Evolutionary conservation across 2,888 invertebrate genomes (phyloP), one percentile per base, ranked within the genome.

Genomic region (Drosophila sordidapex): DNA sequence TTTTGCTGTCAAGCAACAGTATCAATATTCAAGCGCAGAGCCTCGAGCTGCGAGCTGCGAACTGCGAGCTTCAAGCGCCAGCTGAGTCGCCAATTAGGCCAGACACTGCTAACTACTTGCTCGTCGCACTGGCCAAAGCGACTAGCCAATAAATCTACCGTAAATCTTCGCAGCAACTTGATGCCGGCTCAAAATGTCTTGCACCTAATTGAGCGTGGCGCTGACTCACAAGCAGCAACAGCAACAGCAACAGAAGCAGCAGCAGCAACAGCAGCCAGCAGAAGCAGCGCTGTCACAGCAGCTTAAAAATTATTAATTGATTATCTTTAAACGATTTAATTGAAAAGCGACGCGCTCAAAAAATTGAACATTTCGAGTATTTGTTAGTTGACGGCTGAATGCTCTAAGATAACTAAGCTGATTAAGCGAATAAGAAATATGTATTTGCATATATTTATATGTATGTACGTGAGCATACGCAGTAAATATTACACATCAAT

Each of bases 291-390:
- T 83, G 82, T 84, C 87, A 81, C 69, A 80, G 75, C 64, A 77
- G 82, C 87, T 89, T 83, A 74, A 83, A 89, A 81, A 76, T 82
- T 90, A 87, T 87, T 87, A 90, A 87, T 87, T 90, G 90, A 87
- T 86, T 86, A 86, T 85, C 88, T 90, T 64, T 88, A 85, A 85
- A 88, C 88, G 89, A 85, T 85, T 85, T 90, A 85, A 85, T 85
- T 85, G 85, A 90, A 85, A 85, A 74, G 52, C 60, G 49, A 40
- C 35, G 60, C 46, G 29, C 60, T 53, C 53, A 40, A 48, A 40
- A 31, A 53, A 15, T 27, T 54, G n/a, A 27, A 40, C 3, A 10
- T 33, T 33, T 11, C 33, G 33, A 33, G 33, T 11, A 33, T 33
- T 33, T 33, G 5, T 4, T 11, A 2, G 43, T 18, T 57, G 61